Evolutionary conservation across 1,140 invertebrate species (phyloP).

Genomic region (Euura saliciscinereae): DNA sequence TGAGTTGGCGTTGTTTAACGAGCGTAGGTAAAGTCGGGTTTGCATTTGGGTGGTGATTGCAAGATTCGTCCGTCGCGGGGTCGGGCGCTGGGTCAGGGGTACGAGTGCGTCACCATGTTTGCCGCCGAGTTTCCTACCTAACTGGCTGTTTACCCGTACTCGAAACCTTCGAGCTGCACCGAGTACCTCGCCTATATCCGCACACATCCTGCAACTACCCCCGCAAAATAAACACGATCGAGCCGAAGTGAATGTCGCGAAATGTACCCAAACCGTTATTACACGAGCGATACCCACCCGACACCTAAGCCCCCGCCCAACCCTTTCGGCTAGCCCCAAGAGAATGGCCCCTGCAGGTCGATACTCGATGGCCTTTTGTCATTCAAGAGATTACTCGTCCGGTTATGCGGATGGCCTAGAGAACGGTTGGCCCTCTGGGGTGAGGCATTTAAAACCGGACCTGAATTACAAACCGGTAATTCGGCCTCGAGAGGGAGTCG

Average conservation of each 20-base stretch:
- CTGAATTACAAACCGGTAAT: no score
- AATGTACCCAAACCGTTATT: no score
- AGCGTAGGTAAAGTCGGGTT: not conserved
- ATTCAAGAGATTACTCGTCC: constrained; percentile 44
- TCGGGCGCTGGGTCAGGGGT: not conserved
- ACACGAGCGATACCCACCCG: no score
- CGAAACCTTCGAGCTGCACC: no score
- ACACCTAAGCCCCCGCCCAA: constrained; percentile 22
- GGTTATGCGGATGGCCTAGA: constrained; percentile 19
- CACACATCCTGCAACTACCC: no score
- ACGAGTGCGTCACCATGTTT: not conserved
- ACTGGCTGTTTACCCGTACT: not conserved
- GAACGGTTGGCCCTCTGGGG: not conserved
- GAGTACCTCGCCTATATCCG: no score
- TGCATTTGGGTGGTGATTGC: not conserved
- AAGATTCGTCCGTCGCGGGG: not conserved
- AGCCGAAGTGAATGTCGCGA: no score
- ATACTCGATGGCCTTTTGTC: constrained; percentile 55
- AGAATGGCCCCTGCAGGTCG: constrained; percentile 47
- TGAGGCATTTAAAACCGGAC: no score
- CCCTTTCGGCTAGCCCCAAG: constrained; percentile 35
- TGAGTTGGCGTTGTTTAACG: not conserved
- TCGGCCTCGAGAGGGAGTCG: no score
- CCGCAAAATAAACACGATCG: no score
- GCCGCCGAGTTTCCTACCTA: not conserved